Evolutionary conservation across 2,113 vertebrate genomes (phyloP).

Genomic region (Sitta europaea): DNA sequence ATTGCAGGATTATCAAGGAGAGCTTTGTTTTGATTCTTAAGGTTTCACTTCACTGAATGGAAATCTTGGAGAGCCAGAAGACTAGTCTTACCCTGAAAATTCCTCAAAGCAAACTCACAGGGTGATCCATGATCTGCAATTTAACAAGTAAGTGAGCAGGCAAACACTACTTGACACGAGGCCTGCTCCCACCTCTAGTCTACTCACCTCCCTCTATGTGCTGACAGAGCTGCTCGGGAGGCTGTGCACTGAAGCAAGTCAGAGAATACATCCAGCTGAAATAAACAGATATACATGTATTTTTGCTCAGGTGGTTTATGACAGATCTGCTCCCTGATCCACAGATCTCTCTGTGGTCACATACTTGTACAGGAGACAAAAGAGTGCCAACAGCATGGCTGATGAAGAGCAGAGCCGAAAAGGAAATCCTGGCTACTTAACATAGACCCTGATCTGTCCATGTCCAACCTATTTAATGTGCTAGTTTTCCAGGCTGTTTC

Average conservation of each 20-base stretch:
- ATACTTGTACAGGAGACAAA: not conserved
- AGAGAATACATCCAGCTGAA: not conserved
- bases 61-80: not conserved
- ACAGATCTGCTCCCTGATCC: not conserved
- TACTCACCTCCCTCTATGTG: not conserved
- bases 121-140: not conserved
- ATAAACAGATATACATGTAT: not conserved
- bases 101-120: not conserved
- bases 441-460: not conserved
- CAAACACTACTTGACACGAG: not conserved
- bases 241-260: not conserved
- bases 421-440: not conserved
- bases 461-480: not conserved
- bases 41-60: not conserved
- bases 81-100: not conserved
- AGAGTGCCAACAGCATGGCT: not conserved
- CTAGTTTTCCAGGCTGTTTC: not conserved
- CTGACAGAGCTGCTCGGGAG: not conserved
- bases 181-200: not conserved
- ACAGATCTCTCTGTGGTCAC: not conserved
- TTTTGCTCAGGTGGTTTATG: not conserved
- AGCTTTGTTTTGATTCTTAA: not conserved
- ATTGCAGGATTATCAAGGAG: not conserved
- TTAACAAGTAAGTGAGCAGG: not conserved
- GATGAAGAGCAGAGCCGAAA: not conserved